These are phyloP conservation scores for Limnephilus auricula DNA, from an alignment of 2,888 invertebrate genomes.

Conservation along the genomic window DNA sequence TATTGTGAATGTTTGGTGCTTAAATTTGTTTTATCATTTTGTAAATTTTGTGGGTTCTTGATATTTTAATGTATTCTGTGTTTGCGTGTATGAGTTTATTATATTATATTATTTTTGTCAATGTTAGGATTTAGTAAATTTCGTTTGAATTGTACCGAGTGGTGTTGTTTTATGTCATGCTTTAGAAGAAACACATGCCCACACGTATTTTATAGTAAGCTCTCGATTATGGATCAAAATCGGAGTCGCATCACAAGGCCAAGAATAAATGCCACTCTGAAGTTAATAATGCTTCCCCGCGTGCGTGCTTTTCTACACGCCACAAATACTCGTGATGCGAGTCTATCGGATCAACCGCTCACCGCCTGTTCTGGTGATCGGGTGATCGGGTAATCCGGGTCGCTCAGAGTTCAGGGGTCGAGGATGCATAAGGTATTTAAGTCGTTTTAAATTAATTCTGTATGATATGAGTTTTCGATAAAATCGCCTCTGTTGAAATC, in stretches of 20 bases:
- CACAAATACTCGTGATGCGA: background rate
- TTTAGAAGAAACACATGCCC: too few species aligned
- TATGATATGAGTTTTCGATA: background rate
- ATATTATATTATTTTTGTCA: too few species aligned
- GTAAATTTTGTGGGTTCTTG: too few species aligned
- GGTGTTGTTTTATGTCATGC: too few species aligned
- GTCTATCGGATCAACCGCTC: background rate
- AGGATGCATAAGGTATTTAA: slow-evolving; percentile 14
- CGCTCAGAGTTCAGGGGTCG: background rate
- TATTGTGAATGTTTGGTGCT: too few species aligned
- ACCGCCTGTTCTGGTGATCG: background rate
- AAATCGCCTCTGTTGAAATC: slow-evolving; percentile 17
- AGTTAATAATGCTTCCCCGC: slow-evolving; percentile 35
- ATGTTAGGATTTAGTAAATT: too few species aligned
- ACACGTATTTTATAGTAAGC: too few species aligned
- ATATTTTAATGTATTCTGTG: too few species aligned
- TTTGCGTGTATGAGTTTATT: too few species aligned
- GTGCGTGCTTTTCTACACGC: slow-evolving; percentile 17
- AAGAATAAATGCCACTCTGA: background rate
- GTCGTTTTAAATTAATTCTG: background rate
- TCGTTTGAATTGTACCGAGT: too few species aligned
- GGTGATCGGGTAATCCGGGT: background rate
- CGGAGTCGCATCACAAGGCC: background rate
- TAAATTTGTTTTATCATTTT: too few species aligned
- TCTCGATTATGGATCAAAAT: too few species aligned